Percentiles rank a stretch among this genome's conserved stretches.
Evolutionary conservation across 2,797 vertebrate species (phyloP).

Genomic region (Erethizon dorsatum): DNA sequence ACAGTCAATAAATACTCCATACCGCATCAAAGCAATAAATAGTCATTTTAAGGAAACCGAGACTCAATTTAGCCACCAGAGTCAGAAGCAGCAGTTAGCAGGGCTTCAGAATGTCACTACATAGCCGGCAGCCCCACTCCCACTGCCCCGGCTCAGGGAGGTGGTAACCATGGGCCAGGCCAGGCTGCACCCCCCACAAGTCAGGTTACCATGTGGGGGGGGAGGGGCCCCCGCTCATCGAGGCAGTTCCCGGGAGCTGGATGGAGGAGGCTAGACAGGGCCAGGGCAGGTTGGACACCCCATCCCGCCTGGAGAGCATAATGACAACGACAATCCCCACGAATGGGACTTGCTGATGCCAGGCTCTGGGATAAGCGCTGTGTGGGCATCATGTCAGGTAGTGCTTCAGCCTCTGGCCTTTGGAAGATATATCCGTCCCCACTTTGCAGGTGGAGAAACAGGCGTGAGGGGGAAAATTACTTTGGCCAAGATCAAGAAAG

Average conservation of each 20-base stretch:
- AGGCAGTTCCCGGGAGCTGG: background rate
- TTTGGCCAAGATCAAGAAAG: background rate
- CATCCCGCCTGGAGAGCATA: background rate
- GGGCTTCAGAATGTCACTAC: constrained; percentile 77
- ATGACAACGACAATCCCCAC: background rate
- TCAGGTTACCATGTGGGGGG: background rate
- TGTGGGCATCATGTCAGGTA: rapidly evolving
- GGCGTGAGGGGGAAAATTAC: background rate
- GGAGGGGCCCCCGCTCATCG: background rate
- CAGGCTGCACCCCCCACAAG: constrained; percentile 54
- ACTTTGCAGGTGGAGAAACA: background rate
- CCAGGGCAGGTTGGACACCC: background rate
- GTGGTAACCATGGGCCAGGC: constrained; percentile 52
- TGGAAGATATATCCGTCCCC: background rate
- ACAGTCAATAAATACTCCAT: constrained; percentile 80
- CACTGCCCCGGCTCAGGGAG: background rate
- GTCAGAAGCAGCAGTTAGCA: constrained; percentile 79
- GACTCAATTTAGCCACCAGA: constrained; percentile 83
- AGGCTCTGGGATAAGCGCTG: rapidly evolving
- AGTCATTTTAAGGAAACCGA: constrained; percentile 83
- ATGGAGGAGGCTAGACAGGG: background rate
- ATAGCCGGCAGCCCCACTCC: constrained; percentile 84
- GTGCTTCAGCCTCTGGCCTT: background rate
- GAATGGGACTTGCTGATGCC: background rate
- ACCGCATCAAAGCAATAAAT: constrained; percentile 82